Evolutionary conservation across 92 coral and sea anemone genomes (phyloP).

Genomic region (Virgularia gustaviana): DNA sequence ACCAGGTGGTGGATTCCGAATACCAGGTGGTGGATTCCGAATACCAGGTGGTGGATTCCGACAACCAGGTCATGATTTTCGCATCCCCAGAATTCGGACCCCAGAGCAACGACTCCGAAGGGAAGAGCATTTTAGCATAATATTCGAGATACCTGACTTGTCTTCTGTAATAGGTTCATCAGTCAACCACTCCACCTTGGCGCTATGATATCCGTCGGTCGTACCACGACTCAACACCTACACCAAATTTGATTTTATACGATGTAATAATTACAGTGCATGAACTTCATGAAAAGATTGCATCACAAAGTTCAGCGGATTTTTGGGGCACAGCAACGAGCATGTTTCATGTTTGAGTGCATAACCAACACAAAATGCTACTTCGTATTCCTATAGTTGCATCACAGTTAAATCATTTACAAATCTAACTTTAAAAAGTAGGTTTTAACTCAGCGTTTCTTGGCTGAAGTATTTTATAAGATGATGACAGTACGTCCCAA

Average conservation of each 20-base stretch:
- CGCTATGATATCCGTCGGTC: slow-evolving; percentile 82
- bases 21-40: too few species aligned
- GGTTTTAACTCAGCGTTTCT: not conserved
- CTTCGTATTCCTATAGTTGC: not conserved
- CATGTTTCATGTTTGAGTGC: too few species aligned
- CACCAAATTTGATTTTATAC: not conserved
- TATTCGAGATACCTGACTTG: slow-evolving; percentile 51
- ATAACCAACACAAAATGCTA: too few species aligned
- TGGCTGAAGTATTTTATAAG: not conserved
- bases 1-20: too few species aligned
- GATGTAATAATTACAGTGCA: not conserved
- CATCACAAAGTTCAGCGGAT: not conserved
- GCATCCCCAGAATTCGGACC: slow-evolving; percentile 1
- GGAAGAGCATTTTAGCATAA: not conserved
- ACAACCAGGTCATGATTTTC: slow-evolving; percentile 2
- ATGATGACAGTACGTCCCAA: not conserved
- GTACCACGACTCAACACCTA: slow-evolving; percentile 79
- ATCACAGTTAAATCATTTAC: not conserved
- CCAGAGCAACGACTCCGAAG: slow-evolving; percentile 6
- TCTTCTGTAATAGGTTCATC: slow-evolving; percentile 68
- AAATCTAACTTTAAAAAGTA: not conserved
- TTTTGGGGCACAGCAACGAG: too few species aligned
- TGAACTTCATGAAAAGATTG: not conserved
- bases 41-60: too few species aligned
- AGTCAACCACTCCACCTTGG: slow-evolving; percentile 85